Base-by-base conservation (phyloP, 1,140 invertebrate genomes). In the Gonatopus flavifemur region DNA sequence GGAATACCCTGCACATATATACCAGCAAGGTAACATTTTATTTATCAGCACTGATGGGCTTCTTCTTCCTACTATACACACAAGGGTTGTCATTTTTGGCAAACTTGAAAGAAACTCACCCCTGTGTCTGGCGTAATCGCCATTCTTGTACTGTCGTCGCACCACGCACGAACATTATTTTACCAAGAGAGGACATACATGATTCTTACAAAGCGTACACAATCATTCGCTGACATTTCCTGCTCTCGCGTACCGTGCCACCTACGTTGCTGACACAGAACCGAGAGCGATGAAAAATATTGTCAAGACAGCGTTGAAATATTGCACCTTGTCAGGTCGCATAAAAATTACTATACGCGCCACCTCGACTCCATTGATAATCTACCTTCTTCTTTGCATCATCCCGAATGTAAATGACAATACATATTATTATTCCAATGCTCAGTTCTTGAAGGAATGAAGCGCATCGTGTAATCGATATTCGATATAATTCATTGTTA, bases 21-120 rank as follows among this genome's bases (percentile, higher is more conserved):
- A n/a, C n/a, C n/a, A n/a, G n/a, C n/a, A n/a, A n/a, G 58, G 59
- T 72, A 73, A 71, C 70, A 55, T 74, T 74, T 74, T 75, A 75
- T 74, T 75, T 72, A 72, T 75, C 68, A 72, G 54, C 59, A 52
- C 53, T 74, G 70, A 73, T 74, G 72, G n/a, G 64, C 69, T 73
- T 73, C 67, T 66, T 62, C 61, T 48, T 65, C 57, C 60, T 64
- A n/a, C n/a, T n/a, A n/a, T n/a, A n/a, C n/a, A n/a, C 41, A 19
- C 43, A 55, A 59, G 62, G 57, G 59, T 61, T 55, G 67, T 60
- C 51, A 54, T 59, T 60, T 57, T 44, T 56, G 32, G 55, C 52
- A 49, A 57, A 66, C 42, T 56, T 67, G 55, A 69, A 70, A 69
- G 58, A 47, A 49, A 33, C 22, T 33, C 20, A 31, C 46, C 46